phyloP scores from a whole-genome alignment of 2,797 vertebrate species.

The Eurystomus glaucurus region DNA sequence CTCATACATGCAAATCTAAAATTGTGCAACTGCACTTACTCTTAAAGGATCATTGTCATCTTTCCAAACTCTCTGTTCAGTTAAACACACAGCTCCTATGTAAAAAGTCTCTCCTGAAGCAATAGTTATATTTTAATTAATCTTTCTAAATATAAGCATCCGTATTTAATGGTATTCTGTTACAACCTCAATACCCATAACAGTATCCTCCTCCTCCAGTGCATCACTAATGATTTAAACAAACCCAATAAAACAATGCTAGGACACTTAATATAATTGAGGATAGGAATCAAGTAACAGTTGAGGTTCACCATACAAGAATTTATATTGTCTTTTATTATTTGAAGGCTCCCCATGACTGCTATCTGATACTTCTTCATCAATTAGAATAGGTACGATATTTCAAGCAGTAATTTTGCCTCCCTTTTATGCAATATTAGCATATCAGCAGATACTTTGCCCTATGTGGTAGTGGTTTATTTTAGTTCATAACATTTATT shows the following conservation, averaged over 20 bases:
- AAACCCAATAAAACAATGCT: constrained; percentile 67
- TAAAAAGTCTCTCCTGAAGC: neutral
- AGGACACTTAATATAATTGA: constrained; percentile 79
- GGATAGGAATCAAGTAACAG: constrained; percentile 75
- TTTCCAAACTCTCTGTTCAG: neutral
- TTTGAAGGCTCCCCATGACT: constrained; percentile 43
- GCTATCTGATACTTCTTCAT: constrained; percentile 53
- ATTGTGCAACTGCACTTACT: neutral
- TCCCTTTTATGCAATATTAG: constrained; percentile 45
- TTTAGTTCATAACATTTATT: neutral
- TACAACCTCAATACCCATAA: constrained; percentile 17
- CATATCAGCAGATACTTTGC: constrained; percentile 2
- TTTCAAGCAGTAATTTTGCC: constrained; percentile 57
- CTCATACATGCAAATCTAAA: neutral
- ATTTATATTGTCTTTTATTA: constrained; percentile 66
- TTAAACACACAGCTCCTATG: neutral
- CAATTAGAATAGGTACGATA: constrained; percentile 25
- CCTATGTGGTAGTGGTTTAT: neutral
- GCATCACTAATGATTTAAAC: constrained; percentile 70
- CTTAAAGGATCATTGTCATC: neutral
- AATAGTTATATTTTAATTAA: neutral
- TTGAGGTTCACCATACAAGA: constrained; percentile 51
- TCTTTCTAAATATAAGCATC: constrained; percentile 17
- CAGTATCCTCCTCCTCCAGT: constrained; percentile 37
- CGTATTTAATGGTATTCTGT: constrained; percentile 13